These are phyloP conservation scores for Chelonus formosanus DNA, from an alignment of 2,888 invertebrate species.

Conservation along the genomic window DNA sequence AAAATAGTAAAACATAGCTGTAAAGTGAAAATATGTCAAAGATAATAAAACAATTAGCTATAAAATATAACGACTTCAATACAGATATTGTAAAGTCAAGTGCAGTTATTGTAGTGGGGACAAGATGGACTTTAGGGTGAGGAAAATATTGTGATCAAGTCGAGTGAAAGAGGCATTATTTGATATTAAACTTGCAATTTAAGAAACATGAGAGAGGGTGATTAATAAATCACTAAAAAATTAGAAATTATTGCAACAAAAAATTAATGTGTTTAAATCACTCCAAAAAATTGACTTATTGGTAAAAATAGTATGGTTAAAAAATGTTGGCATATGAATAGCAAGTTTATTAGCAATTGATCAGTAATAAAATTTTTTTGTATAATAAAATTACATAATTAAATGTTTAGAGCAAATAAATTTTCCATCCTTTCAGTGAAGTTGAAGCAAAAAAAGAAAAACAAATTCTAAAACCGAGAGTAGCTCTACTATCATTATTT, in stretches of 20 bases:
- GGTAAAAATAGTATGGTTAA: too few species aligned
- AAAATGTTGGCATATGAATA: too few species aligned
- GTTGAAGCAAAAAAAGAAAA: too few species aligned
- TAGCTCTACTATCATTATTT: neutral
- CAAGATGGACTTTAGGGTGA: constrained; percentile 36
- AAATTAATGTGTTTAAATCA: too few species aligned
- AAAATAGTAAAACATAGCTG: constrained; percentile 58
- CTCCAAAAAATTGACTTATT: too few species aligned
- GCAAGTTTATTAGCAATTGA: too few species aligned
- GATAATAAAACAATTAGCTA: constrained; percentile 66
- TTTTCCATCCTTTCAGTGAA: too few species aligned
- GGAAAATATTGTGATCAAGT: constrained; percentile 32
- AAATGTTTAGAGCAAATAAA: too few species aligned
- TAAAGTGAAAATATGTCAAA: constrained; percentile 66
- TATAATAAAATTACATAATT: too few species aligned
- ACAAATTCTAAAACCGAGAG: too few species aligned
- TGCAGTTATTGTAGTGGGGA: constrained; percentile 41
- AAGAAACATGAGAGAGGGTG: neutral
- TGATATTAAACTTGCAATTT: too few species aligned
- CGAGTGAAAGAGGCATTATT: constrained; percentile 24
- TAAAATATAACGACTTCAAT: constrained; percentile 65
- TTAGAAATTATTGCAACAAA: neutral
- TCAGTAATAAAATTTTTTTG: too few species aligned
- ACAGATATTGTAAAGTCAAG: constrained; percentile 41
- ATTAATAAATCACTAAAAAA: constrained; percentile 22